Base-by-base conservation (phyloP, 2,113 vertebrate species). In the Alethe castanea region DNA sequence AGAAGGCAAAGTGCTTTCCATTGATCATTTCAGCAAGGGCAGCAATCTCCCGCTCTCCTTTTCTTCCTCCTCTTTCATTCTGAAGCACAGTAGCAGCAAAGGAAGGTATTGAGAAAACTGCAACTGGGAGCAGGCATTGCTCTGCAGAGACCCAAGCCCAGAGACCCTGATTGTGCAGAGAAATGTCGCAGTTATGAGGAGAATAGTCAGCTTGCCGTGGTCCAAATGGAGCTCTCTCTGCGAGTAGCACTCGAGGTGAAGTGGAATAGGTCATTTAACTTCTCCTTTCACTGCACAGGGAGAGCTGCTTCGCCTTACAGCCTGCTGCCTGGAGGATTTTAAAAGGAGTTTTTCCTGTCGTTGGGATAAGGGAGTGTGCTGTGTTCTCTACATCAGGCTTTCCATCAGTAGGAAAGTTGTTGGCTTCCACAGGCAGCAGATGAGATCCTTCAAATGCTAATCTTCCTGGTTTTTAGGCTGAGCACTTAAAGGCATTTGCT, bases 11-110 rank as follows among this genome's bases (percentile, higher is more conserved):
- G 79, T 81, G 79, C 79, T 95, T 90, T 54, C 71, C 66, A 71
- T 36, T 95, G 94, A 90, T 93, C 56, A 83, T 93, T 95, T 91
- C 85, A 92, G 81, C 67, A 92, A 77, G 69, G 81, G 64, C 74
- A 92, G 67, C 84, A 64, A 60, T 94, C 86, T 92, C 72, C 76
- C 0, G 2, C 69, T 96, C 60, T 88, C 67, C 72, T 95, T 95
- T 96, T 94, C 82, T 93, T 90, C 67, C 18, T 88, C 9, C 28
- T 60, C 65, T 94, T 97, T 94, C 83, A 88, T 78, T 81, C 79
- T 78, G 80, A 90, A 83, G 69, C 85, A 61, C 56, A 67, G 79
- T 38, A 93, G 60, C 56, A 77, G 44, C 16, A 1, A 90, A 84
- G 69, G 50, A 53, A 96, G 84, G 84, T 93, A 73, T 11, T 94